Percentiles rank a stretch among this genome's conserved stretches.
Conservation (phyloP, 2,888 invertebrate species). For the Euclidia mi region DNA sequence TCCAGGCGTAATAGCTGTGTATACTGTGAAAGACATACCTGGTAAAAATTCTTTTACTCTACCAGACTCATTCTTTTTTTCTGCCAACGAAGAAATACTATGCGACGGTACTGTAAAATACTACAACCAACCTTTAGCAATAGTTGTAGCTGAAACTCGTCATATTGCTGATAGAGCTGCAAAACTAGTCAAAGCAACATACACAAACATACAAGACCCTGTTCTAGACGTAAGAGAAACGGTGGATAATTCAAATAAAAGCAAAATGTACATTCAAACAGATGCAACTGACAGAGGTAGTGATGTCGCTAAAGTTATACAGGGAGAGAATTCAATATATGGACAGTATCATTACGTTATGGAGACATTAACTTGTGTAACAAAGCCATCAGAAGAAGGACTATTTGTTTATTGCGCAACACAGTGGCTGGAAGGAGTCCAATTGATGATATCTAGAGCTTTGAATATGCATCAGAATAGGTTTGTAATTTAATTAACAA, state of each 20-base stretch:
- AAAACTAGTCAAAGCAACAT: slow-evolving; percentile 87
- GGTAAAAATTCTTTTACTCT: slow-evolving; percentile 91
- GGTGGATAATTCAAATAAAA: slow-evolving; percentile 56
- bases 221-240: slow-evolving; percentile 64
- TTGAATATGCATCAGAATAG: slow-evolving; percentile 90
- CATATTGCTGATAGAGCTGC: slow-evolving; percentile 89
- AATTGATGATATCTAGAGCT: slow-evolving; percentile 87
- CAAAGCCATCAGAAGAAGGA: slow-evolving; percentile 92
- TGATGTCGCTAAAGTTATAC: slow-evolving; percentile 77
- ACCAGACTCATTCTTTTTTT: slow-evolving; percentile 36
- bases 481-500: too few species aligned
- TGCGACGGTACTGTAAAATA: slow-evolving; percentile 65
- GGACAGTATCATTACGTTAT: slow-evolving; percentile 93
- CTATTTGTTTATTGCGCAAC: slow-evolving; percentile 90
- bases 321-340: slow-evolving; percentile 87
- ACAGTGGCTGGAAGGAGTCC: slow-evolving; percentile 90
- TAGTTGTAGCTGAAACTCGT: slow-evolving; percentile 90
- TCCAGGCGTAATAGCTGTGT: slow-evolving; percentile 91
- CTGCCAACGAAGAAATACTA: slow-evolving; percentile 80
- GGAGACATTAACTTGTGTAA: slow-evolving; percentile 92
- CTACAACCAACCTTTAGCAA: slow-evolving; percentile 70
- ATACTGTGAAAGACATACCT: slow-evolving; percentile 91
- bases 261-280: slow-evolving; percentile 34
- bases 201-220: slow-evolving; percentile 75
- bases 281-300: slow-evolving; percentile 67